A percentile compares a stretch with the other conserved stretches of the same genome.
Conservation (phyloP, 2,113 vertebrate genomes). For the Struthidea cinerea region DNA sequence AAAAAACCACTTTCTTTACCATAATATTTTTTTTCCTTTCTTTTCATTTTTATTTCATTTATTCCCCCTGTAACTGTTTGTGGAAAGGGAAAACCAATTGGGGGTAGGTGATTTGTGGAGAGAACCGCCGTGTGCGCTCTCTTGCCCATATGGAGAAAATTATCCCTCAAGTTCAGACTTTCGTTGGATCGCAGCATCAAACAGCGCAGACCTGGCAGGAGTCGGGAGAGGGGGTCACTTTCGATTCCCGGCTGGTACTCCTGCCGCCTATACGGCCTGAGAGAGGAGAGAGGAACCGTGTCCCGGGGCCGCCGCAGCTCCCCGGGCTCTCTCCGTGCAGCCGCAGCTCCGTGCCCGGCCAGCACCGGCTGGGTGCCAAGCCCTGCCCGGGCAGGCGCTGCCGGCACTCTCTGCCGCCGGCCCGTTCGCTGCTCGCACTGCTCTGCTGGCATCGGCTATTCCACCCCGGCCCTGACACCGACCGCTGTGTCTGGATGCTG, state of each 20-base stretch:
- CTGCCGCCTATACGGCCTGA: not conserved
- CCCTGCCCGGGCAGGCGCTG: not conserved
- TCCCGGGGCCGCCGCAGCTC: not conserved
- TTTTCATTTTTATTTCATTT: not conserved
- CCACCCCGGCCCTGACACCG: not conserved
- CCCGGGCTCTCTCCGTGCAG: not conserved
- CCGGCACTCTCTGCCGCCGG: not conserved
- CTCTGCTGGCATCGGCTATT: not conserved
- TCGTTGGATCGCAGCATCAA: not conserved
- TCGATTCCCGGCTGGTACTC: not conserved
- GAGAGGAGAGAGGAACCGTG: not conserved
- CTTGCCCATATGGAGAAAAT: conserved; percentile 45
- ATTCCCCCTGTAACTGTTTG: not conserved
- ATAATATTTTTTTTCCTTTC: fast-evolving
- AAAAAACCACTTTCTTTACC: not conserved
- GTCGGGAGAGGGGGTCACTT: not conserved
- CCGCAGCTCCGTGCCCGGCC: too few relatives aligned
- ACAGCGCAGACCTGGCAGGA: not conserved
- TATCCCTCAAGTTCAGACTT: conserved; percentile 1
- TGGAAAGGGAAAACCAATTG: not conserved
- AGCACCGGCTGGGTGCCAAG: not conserved
- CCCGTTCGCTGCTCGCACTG: not conserved
- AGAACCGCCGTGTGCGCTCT: not conserved
- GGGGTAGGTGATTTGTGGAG: not conserved
- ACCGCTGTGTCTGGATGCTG: fast-evolving